phyloP scores from a whole-genome alignment of 2,797 vertebrate species.

The Iguana delicatissima region DNA sequence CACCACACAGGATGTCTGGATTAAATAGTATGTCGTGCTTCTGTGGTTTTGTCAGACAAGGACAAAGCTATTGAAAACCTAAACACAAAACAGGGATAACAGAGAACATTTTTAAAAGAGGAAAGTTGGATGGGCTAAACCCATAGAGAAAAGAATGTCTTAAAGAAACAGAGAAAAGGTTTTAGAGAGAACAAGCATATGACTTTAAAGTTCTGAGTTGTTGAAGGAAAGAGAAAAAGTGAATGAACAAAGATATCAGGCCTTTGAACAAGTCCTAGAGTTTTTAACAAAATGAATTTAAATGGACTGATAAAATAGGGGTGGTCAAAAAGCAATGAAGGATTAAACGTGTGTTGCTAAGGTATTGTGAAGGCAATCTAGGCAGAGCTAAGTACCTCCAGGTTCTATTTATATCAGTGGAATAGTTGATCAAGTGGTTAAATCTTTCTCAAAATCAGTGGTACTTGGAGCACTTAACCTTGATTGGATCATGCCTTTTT shows the following conservation, averaged over 20 bases:
- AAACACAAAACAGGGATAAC: constrained; percentile 52
- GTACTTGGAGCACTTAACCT: constrained; percentile 3
- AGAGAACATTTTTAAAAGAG: constrained; percentile 51
- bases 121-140: constrained; percentile 36
- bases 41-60: constrained; percentile 32
- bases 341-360: not conserved
- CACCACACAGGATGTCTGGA: constrained; percentile 34
- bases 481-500: not conserved
- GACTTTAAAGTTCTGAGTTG: constrained; percentile 24
- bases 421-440: not conserved
- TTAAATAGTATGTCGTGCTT: constrained; percentile 38
- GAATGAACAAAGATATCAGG: constrained; percentile 15
- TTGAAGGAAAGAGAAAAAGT: constrained; percentile 44
- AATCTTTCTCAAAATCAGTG: not conserved
- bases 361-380: not conserved
- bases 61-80: constrained; percentile 20
- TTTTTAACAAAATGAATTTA: not conserved
- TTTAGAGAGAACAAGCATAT: constrained; percentile 19
- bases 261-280: constrained; percentile 17
- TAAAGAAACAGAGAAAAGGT: constrained; percentile 29
- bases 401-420: not conserved
- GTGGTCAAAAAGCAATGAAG: constrained; percentile 4
- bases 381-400: not conserved
- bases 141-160: constrained; percentile 36
- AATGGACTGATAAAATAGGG: constrained; percentile 7